Evolutionary conservation across 2,113 vertebrate species (phyloP), one percentile per base, ranked within the genome.

Genomic region (Hemicordylus capensis): DNA sequence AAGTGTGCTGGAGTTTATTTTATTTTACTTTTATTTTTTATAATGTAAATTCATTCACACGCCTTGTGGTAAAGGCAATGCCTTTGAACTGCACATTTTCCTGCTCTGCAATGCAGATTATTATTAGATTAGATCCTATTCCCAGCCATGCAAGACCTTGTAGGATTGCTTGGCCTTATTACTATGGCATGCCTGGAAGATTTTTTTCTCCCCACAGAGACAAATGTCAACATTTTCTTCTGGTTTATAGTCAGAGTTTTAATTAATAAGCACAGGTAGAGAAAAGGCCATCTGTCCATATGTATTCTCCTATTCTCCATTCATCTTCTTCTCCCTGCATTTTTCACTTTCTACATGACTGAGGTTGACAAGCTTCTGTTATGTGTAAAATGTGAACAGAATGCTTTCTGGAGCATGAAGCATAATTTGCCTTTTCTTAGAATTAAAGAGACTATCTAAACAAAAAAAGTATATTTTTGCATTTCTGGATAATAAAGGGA

Each of bases 251-350:
- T 85, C 85, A 61, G 76, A 89, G 81, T 84, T 91, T 87, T 91
- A 89, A 93, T 94, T 91, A 80, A 91, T 87, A 92, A 91, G 83
- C 90, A 92, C 61, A 90, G 79, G 88, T 87, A 93, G 76, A 84
- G 84, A 87, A 92, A 88, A 85, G 0, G 85, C 93, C 93, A 94
- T 94, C 93, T 94, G 93, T 82, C 91, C 85, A 81, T 42, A 74
- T 80, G 39, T 48, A 85, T 89, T 72, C 76, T 17, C 26, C 83
- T 78, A 80, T 22, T 81, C 72, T 79, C 82, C 56, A 31, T 56
- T 42, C 89, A 86, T 85, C 74, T 51, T 26, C 85, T 58, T 75
- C 84, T 84, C n/a, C 28, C 0, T 37, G 2, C 51, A 63, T 70
- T 90, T 78, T 82, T 81, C 34, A 90, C 81, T 64, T 84, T 79